Evolutionary conservation across 2,797 vertebrate genomes (phyloP).

Genomic region (Eulemur mongoz): DNA sequence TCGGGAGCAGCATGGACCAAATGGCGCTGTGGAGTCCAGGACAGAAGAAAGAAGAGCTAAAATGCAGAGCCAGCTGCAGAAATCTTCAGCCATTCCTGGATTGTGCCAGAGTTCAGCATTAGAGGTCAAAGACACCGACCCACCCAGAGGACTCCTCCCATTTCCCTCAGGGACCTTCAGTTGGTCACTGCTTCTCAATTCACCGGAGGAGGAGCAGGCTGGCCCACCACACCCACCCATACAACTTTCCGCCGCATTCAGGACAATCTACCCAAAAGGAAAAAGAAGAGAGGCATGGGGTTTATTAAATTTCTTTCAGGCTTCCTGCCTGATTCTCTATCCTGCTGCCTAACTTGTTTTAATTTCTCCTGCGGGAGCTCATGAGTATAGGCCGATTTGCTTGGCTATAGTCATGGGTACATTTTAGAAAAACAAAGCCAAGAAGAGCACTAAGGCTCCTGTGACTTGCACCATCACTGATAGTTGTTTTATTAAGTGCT

Average conservation of each 20-base stretch:
- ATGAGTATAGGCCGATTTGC: constrained; percentile 57
- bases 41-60: background rate
- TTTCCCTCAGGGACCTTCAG: background rate
- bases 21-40: background rate
- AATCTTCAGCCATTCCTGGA: background rate
- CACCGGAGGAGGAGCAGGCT: background rate
- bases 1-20: background rate
- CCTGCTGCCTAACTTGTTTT: constrained; percentile 52
- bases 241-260: background rate
- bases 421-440: constrained; percentile 68
- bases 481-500: constrained; percentile 71
- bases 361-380: constrained; percentile 62
- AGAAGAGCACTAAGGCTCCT: constrained; percentile 11
- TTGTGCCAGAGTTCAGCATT: background rate
- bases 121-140: background rate
- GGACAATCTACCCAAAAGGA: constrained; percentile 26
- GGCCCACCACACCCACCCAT: no score
- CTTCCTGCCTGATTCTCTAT: constrained; percentile 48
- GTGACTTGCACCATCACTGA: constrained; percentile 18
- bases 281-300: background rate
- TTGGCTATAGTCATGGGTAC: constrained; percentile 56
- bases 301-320: constrained; percentile 58
- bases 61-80: background rate
- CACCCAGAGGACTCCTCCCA: background rate
- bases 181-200: background rate